phyloP scores from a whole-genome alignment of 2,113 vertebrate species.

The Sorex araneus region DNA sequence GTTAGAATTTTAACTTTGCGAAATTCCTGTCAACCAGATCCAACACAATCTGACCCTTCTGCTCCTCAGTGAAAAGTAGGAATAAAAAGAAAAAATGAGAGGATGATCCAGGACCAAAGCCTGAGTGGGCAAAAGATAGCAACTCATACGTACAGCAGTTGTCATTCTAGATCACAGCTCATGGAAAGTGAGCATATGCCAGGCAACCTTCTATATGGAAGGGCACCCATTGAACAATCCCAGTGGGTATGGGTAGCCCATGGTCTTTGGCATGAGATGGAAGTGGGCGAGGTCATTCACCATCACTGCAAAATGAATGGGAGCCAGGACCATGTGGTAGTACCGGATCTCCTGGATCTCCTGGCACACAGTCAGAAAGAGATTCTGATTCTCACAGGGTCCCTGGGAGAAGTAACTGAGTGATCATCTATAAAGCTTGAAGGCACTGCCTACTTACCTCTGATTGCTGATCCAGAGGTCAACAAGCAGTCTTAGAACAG shows the following conservation, averaged over 20 bases:
- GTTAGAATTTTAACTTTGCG: not conserved
- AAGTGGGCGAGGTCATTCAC: not conserved
- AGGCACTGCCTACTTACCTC: not conserved
- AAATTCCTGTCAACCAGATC: not conserved
- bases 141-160: not conserved
- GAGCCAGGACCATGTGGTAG: not conserved
- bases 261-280: not conserved
- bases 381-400: not conserved
- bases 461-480: not conserved
- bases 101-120: not conserved
- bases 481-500: not conserved
- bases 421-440: not conserved
- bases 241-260: not conserved
- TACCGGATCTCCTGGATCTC: too few relatives aligned
- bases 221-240: not conserved
- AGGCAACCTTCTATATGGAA: not conserved
- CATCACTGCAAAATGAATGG: not conserved
- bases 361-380: not conserved
- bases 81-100: not conserved
- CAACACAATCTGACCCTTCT: not conserved
- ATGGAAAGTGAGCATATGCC: rapidly evolving
- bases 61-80: not conserved
- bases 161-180: not conserved
- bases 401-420: not conserved
- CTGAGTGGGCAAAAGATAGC: not conserved